Conservation (phyloP, 2,797 vertebrate genomes). For the Podarcis siculus region DNA sequence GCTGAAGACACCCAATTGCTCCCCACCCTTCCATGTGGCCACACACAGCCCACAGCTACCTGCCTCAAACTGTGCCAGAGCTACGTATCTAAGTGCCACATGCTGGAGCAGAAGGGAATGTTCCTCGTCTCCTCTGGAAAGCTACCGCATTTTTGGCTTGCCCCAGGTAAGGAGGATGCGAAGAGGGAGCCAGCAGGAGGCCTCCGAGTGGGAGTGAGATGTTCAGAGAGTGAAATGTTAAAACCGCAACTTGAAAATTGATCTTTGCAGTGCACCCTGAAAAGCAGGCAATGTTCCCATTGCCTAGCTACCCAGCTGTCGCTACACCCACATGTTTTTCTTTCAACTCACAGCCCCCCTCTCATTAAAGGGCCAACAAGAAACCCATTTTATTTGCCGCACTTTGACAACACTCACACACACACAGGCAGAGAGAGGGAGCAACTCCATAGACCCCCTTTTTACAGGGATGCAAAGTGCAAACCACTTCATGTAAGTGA, state of each 20-base stretch:
- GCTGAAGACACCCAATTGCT: neutral
- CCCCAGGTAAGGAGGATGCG: constrained; percentile 17
- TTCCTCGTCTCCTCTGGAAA: neutral
- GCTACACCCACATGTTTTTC: constrained; percentile 43
- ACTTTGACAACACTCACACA: neutral
- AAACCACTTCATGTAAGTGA: neutral
- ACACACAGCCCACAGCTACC: neutral
- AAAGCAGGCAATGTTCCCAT: constrained; percentile 45
- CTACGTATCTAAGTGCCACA: neutral
- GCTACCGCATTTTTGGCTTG: neutral
- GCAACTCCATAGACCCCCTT: neutral
- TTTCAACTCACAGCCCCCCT: constrained; percentile 16
- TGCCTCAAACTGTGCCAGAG: neutral
- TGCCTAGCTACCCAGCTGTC: constrained; percentile 49
- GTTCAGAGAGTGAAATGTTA: constrained; percentile 36
- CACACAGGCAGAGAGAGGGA: neutral
- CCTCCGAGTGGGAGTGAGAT: constrained; percentile 24
- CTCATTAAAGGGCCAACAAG: constrained; percentile 19
- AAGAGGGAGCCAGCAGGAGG: neutral
- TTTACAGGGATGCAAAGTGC: neutral
- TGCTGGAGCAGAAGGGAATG: neutral
- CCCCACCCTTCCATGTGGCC: too few species aligned
- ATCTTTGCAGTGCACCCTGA: constrained; percentile 41
- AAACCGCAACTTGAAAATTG: constrained; percentile 30
- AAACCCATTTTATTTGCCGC: constrained; percentile 5